Conservation (phyloP, 1,140 invertebrate species). For the Pseudomyrmex dendroicus region DNA sequence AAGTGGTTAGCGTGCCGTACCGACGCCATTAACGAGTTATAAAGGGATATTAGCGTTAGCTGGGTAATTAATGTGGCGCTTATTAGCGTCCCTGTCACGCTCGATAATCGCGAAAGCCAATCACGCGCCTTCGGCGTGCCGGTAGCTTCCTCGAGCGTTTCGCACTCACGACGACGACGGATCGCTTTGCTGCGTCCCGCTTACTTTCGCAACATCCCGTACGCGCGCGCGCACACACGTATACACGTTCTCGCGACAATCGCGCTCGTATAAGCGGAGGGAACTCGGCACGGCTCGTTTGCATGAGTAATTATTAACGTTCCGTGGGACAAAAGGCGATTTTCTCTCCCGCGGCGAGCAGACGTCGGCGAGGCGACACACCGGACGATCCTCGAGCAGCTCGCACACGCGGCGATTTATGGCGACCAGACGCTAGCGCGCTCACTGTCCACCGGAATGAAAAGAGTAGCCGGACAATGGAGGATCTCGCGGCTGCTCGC, state of each 20-base stretch:
- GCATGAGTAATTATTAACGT: constrained; percentile 74
- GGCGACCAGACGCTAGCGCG: constrained; percentile 59
- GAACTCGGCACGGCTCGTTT: constrained; percentile 60
- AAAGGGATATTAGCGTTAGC: constrained; percentile 52
- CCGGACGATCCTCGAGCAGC: constrained; percentile 39
- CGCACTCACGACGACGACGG: neutral
- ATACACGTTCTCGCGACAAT: neutral
- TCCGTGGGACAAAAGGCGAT: constrained; percentile 64
- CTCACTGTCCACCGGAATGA: constrained; percentile 43
- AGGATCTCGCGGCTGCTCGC: constrained; percentile 33
- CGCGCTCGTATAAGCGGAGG: constrained; percentile 27
- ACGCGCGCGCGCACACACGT: neutral
- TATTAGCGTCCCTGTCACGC: constrained; percentile 51
- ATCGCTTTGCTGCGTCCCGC: constrained; percentile 37
- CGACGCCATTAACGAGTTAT: constrained; percentile 42
- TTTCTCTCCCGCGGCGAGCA: constrained; percentile 67
- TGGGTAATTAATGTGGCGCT: constrained; percentile 53
- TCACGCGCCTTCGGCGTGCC: constrained; percentile 32
- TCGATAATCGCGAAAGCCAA: constrained; percentile 48
- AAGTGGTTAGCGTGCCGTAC: constrained; percentile 8
- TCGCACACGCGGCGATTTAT: constrained; percentile 70
- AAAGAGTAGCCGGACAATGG: constrained; percentile 66
- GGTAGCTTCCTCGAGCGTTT: constrained; percentile 52
- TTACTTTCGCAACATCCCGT: constrained; percentile 32
- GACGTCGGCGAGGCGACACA: constrained; percentile 61